Evolutionary conservation across 2,797 vertebrate genomes (phyloP), one percentile per base, ranked within the genome.

Genomic region (Ceryle rudis): DNA sequence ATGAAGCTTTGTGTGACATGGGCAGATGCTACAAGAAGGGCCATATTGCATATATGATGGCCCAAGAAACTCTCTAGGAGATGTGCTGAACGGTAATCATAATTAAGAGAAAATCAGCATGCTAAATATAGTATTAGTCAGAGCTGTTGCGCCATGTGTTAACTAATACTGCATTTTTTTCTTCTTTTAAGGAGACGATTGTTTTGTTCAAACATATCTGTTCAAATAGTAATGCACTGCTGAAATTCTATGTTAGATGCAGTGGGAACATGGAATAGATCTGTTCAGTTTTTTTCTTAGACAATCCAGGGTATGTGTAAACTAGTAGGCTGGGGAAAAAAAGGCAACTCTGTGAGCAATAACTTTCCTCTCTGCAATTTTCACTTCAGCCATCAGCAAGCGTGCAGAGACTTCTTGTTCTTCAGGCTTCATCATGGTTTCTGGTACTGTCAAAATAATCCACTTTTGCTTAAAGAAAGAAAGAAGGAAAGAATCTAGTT

Each of bases 11-110:
- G 44, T 86, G 65, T 82, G 89, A 80, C 54, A 58, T 2, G 7
- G 70, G 57, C 86, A 95, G 91, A 88, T 95, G 88, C 37, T 90
- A 52, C 44, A 79, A 90, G 83, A 81, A 85, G 18, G 23, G 31
- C 31, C 85, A 67, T 15, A 29, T 10, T 78, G 49, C 77, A 75
- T 64, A 82, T 90, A 71, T 2, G 2, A 75, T 91, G 88, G 92
- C 58, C 70, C 74, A 92, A 66, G 47, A 31, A 97, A 89, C 72
- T 52, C 39, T 26, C 87, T 83, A 89, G 58, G 44, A 92, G 95
- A 84, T 51, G 60, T 85, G 44, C 49, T 82, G 64, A 85, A 84
- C 52, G 77, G 47, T 62, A 81, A 58, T 71, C 75, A 79, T 64
- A 80, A 96, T 93, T 92, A 88, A 78, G 73, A 86, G 54, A 72